Percentiles rank a stretch among this genome's conserved stretches.
Conservation (phyloP, 2,113 vertebrate genomes). For the Hylia prasina region DNA sequence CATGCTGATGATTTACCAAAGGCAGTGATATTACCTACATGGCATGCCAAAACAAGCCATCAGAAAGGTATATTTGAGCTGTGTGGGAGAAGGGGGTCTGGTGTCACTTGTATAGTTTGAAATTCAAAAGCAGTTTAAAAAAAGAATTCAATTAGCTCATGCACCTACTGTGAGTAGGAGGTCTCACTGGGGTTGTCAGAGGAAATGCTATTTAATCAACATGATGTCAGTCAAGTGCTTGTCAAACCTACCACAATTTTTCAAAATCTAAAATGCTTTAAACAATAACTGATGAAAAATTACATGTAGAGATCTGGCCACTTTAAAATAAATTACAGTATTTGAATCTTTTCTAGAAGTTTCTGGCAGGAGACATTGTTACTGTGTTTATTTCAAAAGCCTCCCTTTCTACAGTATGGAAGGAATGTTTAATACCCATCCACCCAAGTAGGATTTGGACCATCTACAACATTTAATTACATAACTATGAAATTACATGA, state of each 20-base stretch:
- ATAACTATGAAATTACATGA: not conserved
- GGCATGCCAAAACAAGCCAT: not conserved
- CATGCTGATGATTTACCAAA: not conserved
- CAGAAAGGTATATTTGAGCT: not conserved
- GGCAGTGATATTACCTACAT: not conserved
- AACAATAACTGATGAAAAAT: not conserved
- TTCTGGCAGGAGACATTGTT: not conserved
- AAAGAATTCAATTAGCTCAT: conserved; percentile 34
- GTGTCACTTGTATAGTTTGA: not conserved
- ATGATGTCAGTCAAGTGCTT: conserved; percentile 32
- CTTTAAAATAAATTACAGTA: not conserved
- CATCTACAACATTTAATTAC: not conserved
- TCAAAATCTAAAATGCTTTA: not conserved
- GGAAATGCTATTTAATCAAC: conserved; percentile 53
- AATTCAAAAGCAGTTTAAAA: conserved; percentile 29
- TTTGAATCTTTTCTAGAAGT: not conserved
- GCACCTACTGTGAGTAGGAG: not conserved
- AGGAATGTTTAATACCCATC: not conserved
- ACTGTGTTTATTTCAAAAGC: not conserved
- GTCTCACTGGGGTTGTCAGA: conserved; percentile 25
- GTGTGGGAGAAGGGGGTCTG: not conserved
- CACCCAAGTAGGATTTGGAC: not conserved
- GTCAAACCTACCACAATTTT: conserved; percentile 17
- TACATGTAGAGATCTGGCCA: not conserved
- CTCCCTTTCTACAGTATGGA: not conserved